phyloP scores from a whole-genome alignment of 2,888 invertebrate genomes.

The Pterobdella sp. region DNA sequence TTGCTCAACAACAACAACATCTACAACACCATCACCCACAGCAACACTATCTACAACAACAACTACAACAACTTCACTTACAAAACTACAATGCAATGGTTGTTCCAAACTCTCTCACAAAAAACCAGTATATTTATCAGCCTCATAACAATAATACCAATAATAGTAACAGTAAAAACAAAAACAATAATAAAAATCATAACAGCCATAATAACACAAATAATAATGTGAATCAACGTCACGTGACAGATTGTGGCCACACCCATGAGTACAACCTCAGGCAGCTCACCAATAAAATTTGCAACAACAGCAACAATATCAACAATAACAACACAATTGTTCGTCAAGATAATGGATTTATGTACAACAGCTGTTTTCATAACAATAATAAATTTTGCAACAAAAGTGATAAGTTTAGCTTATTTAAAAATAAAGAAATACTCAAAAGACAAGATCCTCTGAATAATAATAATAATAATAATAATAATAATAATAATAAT shows the following conservation, averaged over 20 bases:
- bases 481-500: conserved; percentile 5
- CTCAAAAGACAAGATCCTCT: neutral
- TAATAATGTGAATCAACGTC: no score
- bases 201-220: no score
- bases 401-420: no score
- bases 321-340: neutral
- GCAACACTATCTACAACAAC: neutral
- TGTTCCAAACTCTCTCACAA: no score
- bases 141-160: no score
- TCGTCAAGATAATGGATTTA: neutral
- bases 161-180: no score
- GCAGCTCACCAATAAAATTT: neutral
- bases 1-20: conserved; percentile 8
- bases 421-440: neutral
- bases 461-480: neutral
- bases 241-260: no score
- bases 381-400: no score
- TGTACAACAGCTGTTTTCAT: neutral
- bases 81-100: no score
- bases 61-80: neutral
- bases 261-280: no score
- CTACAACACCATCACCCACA: neutral
- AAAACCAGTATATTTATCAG: no score
- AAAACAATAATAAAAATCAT: no score
- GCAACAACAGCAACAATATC: neutral